These are phyloP conservation scores for Ormyrus pomaceus DNA, from an alignment of 2,888 invertebrate genomes.

Conservation along the genomic window DNA sequence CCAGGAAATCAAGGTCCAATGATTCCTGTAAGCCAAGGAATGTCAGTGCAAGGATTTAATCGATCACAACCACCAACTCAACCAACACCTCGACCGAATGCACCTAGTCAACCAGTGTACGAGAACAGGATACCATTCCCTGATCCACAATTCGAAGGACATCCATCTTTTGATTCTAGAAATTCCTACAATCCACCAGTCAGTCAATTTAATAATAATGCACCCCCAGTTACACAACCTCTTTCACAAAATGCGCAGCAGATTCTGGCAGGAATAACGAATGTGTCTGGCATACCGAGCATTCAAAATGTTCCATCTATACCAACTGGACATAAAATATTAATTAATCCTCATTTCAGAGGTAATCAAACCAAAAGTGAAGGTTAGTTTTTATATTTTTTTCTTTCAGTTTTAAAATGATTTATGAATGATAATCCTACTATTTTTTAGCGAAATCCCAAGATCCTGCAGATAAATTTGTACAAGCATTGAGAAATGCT, in stretches of 20 bases:
- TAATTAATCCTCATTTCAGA: conserved; percentile 83
- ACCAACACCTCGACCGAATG: conserved; percentile 58
- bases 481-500: conserved; percentile 64
- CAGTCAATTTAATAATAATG: conserved; percentile 62
- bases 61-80: conserved; percentile 61
- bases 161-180: conserved; percentile 53
- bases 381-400: conserved; percentile 73
- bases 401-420: background rate
- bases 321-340: conserved; percentile 78
- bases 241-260: conserved; percentile 41
- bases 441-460: conserved; percentile 62
- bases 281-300: conserved; percentile 62
- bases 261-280: conserved; percentile 35
- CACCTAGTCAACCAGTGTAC: conserved; percentile 62
- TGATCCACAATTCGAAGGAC: conserved; percentile 62
- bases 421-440: too few relatives aligned
- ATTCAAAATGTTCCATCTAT: conserved; percentile 64
- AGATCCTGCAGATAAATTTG: conserved; percentile 59
- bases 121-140: conserved; percentile 67
- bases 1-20: conserved; percentile 60
- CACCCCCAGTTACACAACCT: conserved; percentile 51
- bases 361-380: conserved; percentile 78
- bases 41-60: conserved; percentile 38
- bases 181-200: conserved; percentile 54
- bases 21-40: conserved; percentile 58